phyloP scores from a whole-genome alignment of 2,797 vertebrate species.

The Diglossa cyanea region DNA sequence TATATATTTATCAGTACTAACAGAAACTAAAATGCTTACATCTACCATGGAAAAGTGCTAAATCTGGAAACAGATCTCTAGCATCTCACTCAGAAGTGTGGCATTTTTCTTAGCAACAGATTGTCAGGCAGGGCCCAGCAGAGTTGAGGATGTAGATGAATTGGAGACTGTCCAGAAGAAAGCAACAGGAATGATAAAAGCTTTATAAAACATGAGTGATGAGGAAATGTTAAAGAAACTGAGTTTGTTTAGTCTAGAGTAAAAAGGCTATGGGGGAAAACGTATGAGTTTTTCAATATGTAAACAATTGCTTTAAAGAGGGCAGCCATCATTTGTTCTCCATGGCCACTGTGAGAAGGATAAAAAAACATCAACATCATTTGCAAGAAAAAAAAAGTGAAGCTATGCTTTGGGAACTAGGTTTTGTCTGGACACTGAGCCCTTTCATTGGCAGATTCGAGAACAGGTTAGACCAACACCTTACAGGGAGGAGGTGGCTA shows the following conservation, averaged over 20 bases:
- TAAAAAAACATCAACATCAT: not conserved
- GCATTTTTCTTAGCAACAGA: not conserved
- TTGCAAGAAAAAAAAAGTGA: not conserved
- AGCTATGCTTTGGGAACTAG: not conserved
- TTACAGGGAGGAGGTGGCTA: not conserved
- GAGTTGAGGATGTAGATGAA: not conserved
- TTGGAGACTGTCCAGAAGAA: slow-evolving; percentile 43
- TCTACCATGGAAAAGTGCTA: not conserved
- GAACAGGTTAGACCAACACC: not conserved
- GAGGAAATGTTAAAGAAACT: slow-evolving; percentile 57
- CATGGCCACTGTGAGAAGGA: not conserved
- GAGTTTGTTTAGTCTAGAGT: slow-evolving; percentile 64
- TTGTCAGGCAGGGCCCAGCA: not conserved
- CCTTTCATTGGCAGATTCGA: not conserved
- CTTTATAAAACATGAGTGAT: slow-evolving; percentile 35
- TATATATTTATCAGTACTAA: not conserved
- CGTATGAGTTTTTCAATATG: not conserved
- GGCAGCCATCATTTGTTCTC: slow-evolving; percentile 8
- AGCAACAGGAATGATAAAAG: slow-evolving; percentile 41
- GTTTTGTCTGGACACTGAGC: not conserved
- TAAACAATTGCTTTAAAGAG: slow-evolving; percentile 36
- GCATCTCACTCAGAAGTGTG: not conserved
- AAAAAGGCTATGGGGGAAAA: slow-evolving; percentile 28
- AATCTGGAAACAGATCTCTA: not conserved
- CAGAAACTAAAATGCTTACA: not conserved